phyloP scores from a whole-genome alignment of 2,888 invertebrate species.

The Geotrupes spiniger region DNA sequence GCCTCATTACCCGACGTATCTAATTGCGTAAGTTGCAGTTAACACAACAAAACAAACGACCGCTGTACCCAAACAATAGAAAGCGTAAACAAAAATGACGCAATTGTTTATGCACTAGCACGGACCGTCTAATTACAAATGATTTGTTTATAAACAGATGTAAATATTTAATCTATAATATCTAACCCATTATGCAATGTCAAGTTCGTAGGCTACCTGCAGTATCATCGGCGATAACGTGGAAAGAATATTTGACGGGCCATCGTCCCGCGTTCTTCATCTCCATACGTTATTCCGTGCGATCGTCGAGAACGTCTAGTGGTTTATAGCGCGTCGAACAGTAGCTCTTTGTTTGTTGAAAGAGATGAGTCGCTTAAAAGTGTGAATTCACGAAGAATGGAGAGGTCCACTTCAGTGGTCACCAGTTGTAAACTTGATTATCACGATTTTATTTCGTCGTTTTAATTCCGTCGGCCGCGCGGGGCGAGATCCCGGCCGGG shows the following conservation, averaged over 20 bases:
- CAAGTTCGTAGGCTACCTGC: slow-evolving; percentile 14
- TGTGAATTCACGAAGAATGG: slow-evolving; percentile 22
- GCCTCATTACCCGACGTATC: too few species aligned
- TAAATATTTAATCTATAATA: slow-evolving; percentile 11
- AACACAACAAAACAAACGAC: too few species aligned
- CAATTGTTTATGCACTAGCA: slow-evolving; percentile 2
- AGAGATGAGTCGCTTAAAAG: slow-evolving; percentile 29
- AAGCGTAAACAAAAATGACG: slow-evolving; percentile 2
- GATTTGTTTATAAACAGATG: slow-evolving; percentile 8
- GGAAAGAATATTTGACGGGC: slow-evolving; percentile 5
- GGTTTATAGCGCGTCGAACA: slow-evolving; percentile 33
- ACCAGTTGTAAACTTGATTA: slow-evolving; percentile 22
- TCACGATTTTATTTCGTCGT: slow-evolving; percentile 14
- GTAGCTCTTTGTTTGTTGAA: slow-evolving; percentile 37
- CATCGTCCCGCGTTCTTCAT: not conserved
- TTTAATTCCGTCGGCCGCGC: too few species aligned
- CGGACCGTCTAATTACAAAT: slow-evolving; percentile 5
- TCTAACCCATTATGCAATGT: slow-evolving; percentile 12
- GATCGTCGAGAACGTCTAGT: slow-evolving; percentile 19
- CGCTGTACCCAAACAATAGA: slow-evolving; percentile 1
- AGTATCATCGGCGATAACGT: slow-evolving; percentile 1
- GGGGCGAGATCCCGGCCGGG: too few species aligned
- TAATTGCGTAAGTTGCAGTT: too few species aligned
- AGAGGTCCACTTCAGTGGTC: slow-evolving; percentile 17
- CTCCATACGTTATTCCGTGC: slow-evolving; percentile 6